Base-by-base conservation (phyloP, 2,113 vertebrate genomes). In the Sarotherodon lohbergeri region DNA sequence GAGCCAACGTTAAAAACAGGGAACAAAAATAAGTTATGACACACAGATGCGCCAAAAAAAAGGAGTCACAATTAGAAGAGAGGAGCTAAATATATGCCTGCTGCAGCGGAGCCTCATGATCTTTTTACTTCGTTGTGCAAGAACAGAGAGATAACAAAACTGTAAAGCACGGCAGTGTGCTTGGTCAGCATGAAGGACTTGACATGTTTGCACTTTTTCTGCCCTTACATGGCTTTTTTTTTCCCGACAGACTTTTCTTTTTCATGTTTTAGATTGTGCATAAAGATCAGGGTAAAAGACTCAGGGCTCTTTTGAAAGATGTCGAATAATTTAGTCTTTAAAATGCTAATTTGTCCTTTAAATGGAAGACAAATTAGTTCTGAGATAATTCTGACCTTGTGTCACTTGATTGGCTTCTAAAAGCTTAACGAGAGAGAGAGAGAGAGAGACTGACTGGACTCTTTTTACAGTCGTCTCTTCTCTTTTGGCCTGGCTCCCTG, bases 131-230 rank as follows among this genome's bases (percentile, higher is more conserved):
- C 80, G 4, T 83, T 88, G 41, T 84, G 82, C 56, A 19, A 29
- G 84, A 56, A 92, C 19, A 41, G 57, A 43, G n/a, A 34, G 57
- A 82, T 52, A 39, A 24, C n/a, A 27, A 39, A 68, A 81, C n/a
- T 81, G 87, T 48, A 76, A 84, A 63, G 48, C 32, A 71, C n/a
- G n/a, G 76, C 50, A 68, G 50, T 36, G 56, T 88, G 90, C 91
- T 76, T 68, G 54, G 86, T 95, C 92, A 92, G 92, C 92, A 93
- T 66, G 61, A 91, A 90, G 83, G 80, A 82, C 86, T 63, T 86
- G 78, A 85, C 82, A 83, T 82, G 85, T 85, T 90, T 82, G 54
- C 88, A 88, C 56, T 83, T 88, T 82, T 92, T 83, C 80, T 90
- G 76, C 54, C 50, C 32, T 87, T 61, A 90, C 34, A 39, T 83